Conservation (phyloP, 2,888 invertebrate genomes). For the Odontocolon sp. region DNA sequence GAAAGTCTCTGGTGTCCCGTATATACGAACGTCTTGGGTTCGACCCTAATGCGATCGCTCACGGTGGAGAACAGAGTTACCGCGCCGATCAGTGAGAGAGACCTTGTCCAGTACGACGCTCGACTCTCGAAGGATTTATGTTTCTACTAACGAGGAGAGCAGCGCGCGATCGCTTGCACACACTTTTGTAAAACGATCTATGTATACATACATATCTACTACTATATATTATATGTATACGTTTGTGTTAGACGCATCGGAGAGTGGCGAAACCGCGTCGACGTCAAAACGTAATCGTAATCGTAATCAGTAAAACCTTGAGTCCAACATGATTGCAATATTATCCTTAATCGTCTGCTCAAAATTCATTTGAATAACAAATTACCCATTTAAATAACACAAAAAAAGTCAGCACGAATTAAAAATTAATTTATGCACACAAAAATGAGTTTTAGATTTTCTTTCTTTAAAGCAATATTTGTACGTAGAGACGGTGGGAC, state of each 20-base stretch:
- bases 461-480: no score
- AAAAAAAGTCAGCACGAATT: no score
- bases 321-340: slow-evolving; percentile 16
- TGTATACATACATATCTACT: not conserved
- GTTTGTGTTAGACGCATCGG: slow-evolving; percentile 41
- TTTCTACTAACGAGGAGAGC: slow-evolving; percentile 65
- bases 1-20: slow-evolving; percentile 60
- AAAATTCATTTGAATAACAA: not conserved
- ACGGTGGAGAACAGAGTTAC: slow-evolving; percentile 21
- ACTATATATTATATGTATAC: slow-evolving; percentile 40
- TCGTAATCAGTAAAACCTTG: slow-evolving; percentile 50
- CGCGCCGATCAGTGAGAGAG: slow-evolving; percentile 31
- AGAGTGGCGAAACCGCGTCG: slow-evolving; percentile 54
- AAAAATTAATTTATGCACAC: no score
- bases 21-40: slow-evolving; percentile 46
- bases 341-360: not conserved
- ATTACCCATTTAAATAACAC: not conserved
- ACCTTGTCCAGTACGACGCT: slow-evolving; percentile 58
- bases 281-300: slow-evolving; percentile 28
- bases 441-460: no score
- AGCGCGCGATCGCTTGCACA: slow-evolving; percentile 50
- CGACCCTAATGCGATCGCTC: slow-evolving; percentile 57
- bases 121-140: slow-evolving; percentile 64
- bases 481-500: no score
- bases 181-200: slow-evolving; percentile 26